Conservation (phyloP, 1,140 invertebrate species). For the Lordiphosa clarofinis region DNA sequence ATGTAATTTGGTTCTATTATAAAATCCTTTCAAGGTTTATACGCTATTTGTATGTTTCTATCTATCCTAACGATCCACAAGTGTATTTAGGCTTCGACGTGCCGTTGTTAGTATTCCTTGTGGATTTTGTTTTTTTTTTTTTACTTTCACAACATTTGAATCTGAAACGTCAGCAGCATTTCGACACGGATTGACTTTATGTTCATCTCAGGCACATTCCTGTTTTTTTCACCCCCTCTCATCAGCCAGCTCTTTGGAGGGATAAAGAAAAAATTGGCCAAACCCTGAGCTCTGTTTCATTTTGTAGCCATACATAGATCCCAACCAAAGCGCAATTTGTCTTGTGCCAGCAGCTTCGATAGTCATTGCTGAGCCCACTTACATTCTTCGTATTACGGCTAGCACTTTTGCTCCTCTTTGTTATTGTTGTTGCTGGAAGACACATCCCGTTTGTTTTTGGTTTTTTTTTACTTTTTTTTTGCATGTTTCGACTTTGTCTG, state of each 20-base stretch:
- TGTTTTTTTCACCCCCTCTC: conserved; percentile 7
- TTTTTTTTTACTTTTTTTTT: conserved; percentile 10
- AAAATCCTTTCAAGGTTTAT: too few relatives aligned
- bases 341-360: conserved; percentile 66
- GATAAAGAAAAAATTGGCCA: conserved; percentile 31
- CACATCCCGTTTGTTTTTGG: conserved; percentile 12
- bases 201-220: conserved; percentile 15
- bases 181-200: conserved; percentile 52
- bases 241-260: conserved; percentile 38
- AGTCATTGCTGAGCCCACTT: conserved; percentile 67
- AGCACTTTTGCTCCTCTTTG: conserved; percentile 5
- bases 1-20: too few relatives aligned
- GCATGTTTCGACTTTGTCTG: conserved; percentile 55
- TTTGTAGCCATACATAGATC: conserved; percentile 62
- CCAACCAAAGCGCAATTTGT: conserved; percentile 75
- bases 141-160: conserved; percentile 61
- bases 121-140: neutral
- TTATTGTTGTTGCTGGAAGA: conserved; percentile 27
- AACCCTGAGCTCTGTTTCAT: conserved; percentile 54
- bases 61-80: conserved; percentile 1
- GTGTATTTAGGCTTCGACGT: conserved; percentile 26
- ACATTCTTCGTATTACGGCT: conserved; percentile 63
- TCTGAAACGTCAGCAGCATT: conserved; percentile 76
- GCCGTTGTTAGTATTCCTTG: neutral
- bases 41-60: too few relatives aligned